A percentile compares a stretch with the other conserved stretches of the same genome.
Evolutionary conservation across 2,113 vertebrate genomes (phyloP).

Genomic region (Lophochroa leadbeateri): DNA sequence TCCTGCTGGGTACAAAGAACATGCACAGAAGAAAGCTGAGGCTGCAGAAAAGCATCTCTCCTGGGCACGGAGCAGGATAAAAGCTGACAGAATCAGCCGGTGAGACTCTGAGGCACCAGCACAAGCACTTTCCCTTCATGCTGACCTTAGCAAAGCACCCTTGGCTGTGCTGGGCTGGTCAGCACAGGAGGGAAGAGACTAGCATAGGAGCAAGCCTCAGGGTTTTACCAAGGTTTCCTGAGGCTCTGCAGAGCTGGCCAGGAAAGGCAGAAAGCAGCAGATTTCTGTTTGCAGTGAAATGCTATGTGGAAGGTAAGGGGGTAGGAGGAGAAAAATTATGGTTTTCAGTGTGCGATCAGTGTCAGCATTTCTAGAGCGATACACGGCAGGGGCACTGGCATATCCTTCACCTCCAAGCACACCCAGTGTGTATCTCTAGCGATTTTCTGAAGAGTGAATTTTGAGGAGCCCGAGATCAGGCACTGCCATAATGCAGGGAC

Average conservation of each 20-base stretch:
- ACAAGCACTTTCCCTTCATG: background rate
- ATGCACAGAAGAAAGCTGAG: background rate
- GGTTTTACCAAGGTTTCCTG: background rate
- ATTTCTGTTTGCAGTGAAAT: background rate
- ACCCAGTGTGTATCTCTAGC: background rate
- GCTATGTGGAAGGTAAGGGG: background rate
- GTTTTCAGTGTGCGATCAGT: background rate
- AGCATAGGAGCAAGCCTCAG: background rate
- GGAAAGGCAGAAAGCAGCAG: background rate
- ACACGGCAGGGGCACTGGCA: fast-evolving
- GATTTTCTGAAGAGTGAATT: background rate
- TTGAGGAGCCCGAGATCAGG: background rate
- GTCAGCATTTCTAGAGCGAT: background rate
- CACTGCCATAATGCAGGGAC: background rate
- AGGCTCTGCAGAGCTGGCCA: background rate
- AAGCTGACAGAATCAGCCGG: background rate
- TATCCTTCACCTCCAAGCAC: background rate
- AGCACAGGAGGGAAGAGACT: background rate
- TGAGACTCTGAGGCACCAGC: background rate
- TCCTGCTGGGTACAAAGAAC: background rate
- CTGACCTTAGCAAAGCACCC: background rate
- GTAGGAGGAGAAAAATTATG: background rate
- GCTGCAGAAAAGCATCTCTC: background rate
- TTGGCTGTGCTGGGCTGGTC: background rate
- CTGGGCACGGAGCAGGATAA: background rate